Evolutionary conservation across 2,113 vertebrate species (phyloP), one percentile per base, ranked within the genome.

Genomic region (Fulica atra): DNA sequence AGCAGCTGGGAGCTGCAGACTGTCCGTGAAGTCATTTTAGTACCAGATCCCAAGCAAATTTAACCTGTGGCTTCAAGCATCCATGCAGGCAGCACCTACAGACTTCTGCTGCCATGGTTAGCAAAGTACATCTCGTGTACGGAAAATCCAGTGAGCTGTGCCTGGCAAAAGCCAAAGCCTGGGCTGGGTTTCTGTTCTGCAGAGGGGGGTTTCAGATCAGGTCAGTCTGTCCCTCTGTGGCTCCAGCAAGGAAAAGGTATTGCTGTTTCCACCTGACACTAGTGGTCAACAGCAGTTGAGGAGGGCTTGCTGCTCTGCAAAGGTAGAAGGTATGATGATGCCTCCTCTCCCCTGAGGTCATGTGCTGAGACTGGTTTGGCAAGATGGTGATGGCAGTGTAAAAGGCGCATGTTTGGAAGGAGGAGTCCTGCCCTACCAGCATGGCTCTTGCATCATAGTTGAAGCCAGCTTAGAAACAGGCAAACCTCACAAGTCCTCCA

Each of bases 191-290:
- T 92, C 80, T 93, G 61, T 68, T 56, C n/a, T 38, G 29, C 1
- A 2, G 66, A 72, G 2, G 5, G 7, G n/a, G 51, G 18, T 3
- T 64, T 46, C 54, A 8, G 16, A 26, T 33, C 15, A 1, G 26
- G 14, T 65, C 36, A 15, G 25, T 21, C 84, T 59, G 46, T 42
- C 70, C 1, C 0, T 0, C 1, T 29, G 73, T 12, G 15, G 25
- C 42, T 72, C 36, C 42, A 76, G 79, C n/a, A 53, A 91, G 60
- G 81, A 61, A 36, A 80, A 42, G 36, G 24, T 4, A 2, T 31
- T n/a, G 81, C 71, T 88, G 7, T 50, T 80, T 69, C 72, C 60
- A 86, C 24, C 65, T 23, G 82, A 57, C 0, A 3, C 66, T 50
- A 31, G 24, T 13, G 38, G 29, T 61, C 40, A 66, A 20, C 2